Evolutionary conservation across 2,888 invertebrate species (phyloP), one percentile per base, ranked within the genome.

Genomic region (Netelia fuscicornis): DNA sequence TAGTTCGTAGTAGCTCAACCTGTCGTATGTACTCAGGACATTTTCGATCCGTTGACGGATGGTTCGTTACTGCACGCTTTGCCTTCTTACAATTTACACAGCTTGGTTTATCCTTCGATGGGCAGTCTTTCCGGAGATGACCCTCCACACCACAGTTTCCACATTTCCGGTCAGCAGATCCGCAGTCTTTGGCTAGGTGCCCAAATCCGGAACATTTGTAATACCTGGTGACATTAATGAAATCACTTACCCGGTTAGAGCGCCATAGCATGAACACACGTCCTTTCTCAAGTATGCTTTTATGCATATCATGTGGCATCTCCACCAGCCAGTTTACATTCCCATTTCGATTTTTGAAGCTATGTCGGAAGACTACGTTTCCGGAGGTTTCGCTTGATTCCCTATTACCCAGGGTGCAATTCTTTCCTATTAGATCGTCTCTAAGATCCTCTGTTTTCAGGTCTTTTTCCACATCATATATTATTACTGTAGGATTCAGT

Each of bases 121-220:
- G 17, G n/a, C 71, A 82, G 1, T 76, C 64, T 1, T 56, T 44
- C 0, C 54, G 37, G 5, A 44, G 0, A 17, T 79, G 83, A 3
- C 72, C 72, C 0, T n/a, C 48, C 8, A 17, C 25, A 0, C 52
- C 78, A 3, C 25, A 25, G 25, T 25, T 25, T 25, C 1, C 25
- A 2, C 25, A 25, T 25, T 25, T 25, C 25, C 25, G 3, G 0
- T 60, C 9, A 11, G 1, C 9, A 3, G 8, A 20, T 0, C 0
- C 8, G 30, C 85, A 81, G 8, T 17, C 11, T 20, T 25, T 77
- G 0, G 77, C 78, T 2, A 79, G 37, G 10, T 82, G 82, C 0
- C 82, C 82, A 25, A 52, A 74, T 1, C 74, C 42, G 6, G 37
- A 23, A 48, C 85, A 85, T 17, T 77, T 72, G n/a, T 44, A 84